Base-by-base conservation (phyloP, 23 tunicate species). In the Aplidium turbinatum region DNA sequence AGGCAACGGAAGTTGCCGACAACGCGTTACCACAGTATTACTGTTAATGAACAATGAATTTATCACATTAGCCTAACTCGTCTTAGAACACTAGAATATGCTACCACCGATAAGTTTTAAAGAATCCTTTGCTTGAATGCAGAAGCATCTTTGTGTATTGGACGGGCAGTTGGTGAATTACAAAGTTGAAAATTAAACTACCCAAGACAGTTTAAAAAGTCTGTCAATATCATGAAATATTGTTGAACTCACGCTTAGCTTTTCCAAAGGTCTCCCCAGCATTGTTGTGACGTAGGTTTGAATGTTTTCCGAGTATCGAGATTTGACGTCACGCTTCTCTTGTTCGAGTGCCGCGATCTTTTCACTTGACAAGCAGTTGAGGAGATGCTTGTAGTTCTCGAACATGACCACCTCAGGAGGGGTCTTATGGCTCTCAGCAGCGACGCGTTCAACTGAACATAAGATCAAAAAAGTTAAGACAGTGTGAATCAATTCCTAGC, bases 391-490 rank as follows among this genome's bases (percentile, higher is more conserved):
- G 47, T 87, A 94, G 70, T 94, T 94, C 61, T 87, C 82, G 47
- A 94, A 94, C 90, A 73, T 65, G 39, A 94, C 90, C 51, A 94
- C 99, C 48, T 82, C 95, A n/a, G 87, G 74, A 1, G 99, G 99
- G 6, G 84, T 86, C 47, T 94, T 94, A 24, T 82, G 82, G 33
- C 94, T 86, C 45, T 83, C 87, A 11, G 33, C 81, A 0, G 89
- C 81, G 7, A 75, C 81, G 24, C 89, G 24, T 3, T 66, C 73
- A 48, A 75, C 89, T 83, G n/a, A n/a, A n/a, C n/a, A n/a, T n/a
- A n/a, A n/a, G n/a, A n/a, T n/a, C n/a, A n/a, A n/a, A n/a, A n/a
- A n/a, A n/a, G n/a, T n/a, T n/a, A n/a, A n/a, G n/a, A n/a, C n/a
- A n/a, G n/a, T n/a, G n/a, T n/a, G n/a, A n/a, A n/a, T n/a, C n/a